Conservation (phyloP, 2,797 vertebrate species). For the Sardinella longiceps region DNA sequence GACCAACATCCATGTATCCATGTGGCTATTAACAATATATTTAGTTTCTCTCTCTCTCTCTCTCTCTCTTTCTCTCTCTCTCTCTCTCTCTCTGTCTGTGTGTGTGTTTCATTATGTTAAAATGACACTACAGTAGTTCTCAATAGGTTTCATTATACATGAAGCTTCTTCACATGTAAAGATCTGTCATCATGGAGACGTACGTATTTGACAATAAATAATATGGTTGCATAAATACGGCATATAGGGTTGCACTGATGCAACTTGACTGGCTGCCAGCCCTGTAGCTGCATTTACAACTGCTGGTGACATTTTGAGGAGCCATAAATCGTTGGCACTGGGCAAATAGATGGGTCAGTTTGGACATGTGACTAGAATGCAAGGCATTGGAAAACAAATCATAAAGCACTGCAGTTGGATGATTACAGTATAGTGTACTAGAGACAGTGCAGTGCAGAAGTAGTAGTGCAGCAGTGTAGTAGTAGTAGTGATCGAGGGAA, state of each 20-base stretch:
- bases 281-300: background rate
- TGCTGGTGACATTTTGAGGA: constrained; percentile 3
- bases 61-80: background rate
- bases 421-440: background rate
- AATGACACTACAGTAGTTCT: background rate
- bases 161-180: background rate
- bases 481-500: too few species aligned
- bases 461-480: background rate
- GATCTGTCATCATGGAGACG: background rate
- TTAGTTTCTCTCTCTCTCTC: too few species aligned
- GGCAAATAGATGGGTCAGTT: background rate
- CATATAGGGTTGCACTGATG: background rate
- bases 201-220: background rate
- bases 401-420: background rate
- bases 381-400: background rate
- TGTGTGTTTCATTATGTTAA: background rate
- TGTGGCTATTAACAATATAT: background rate
- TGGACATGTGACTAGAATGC: background rate
- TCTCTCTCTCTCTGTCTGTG: background rate
- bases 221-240: background rate
- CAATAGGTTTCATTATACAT: background rate
- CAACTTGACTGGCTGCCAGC: background rate
- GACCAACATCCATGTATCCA: background rate
- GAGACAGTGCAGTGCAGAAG: background rate
- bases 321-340: background rate